Evolutionary conservation across 1,140 invertebrate genomes (phyloP), one percentile per base, ranked within the genome.

Genomic region (Dendrolimus kikuchii): DNA sequence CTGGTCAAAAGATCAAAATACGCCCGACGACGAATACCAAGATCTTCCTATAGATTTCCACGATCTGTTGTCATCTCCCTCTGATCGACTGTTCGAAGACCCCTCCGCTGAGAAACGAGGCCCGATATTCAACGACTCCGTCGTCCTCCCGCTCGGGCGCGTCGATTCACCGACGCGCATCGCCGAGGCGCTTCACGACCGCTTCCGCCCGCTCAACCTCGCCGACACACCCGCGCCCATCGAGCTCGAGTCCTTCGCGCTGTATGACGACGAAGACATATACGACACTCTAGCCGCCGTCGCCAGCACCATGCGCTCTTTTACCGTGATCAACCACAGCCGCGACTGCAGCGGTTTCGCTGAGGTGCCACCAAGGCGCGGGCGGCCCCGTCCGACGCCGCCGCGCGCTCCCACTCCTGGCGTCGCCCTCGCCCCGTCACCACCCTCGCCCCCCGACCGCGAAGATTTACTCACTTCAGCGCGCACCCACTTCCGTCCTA

Each of bases 401-500:
- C 44, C 64, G 43, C 54, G 62, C 50, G 51, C 59, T 10, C 54
- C 9, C 23, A 23, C 23, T 23, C 23, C 23, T 23, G 48, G 7
- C 61, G 23, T 60, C 61, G 9, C 50, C 54, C 49, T 53, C 59
- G 42, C 36, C 38, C 56, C 59, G 40, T 57, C 49, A 44, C 40
- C 55, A 10, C 50, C 50, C 10, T 40, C 8, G 41, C 52, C 51
- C 37, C 46, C 23, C 47, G 63, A 65, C 7, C 66, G 92, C 37
- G 93, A 94, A 74, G 91, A 93, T 77, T 77, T 94, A 49, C 81
- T 94, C 37, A 93, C 91, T 7, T 93, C 93, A 2, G 85, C 90
- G 51, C 89, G 90, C 47, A 94, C 93, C 48, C 93, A 94, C 78
- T 95, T 95, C 86, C 89, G 90, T 54, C 93, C 93, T 4, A 95